Evolutionary conservation across 2,888 invertebrate genomes (phyloP).

Genomic region (Drosophila peninsularis): DNA sequence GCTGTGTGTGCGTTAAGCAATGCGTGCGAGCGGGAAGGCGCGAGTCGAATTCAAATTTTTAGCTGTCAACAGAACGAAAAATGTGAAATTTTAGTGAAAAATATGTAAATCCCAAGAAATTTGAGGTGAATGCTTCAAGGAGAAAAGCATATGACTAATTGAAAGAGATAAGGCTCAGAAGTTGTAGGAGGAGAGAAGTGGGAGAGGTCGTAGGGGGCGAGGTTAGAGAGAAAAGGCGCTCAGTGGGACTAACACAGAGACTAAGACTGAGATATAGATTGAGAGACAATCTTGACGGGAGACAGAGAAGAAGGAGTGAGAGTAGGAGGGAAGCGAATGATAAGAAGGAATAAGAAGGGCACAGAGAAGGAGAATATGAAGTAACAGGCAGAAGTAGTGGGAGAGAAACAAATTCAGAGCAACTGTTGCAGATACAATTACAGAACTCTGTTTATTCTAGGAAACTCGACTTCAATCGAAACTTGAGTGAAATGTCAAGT

Average conservation of each 20-base stretch:
- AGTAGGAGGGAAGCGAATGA: too few relatives aligned
- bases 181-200: accelerated
- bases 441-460: too few relatives aligned
- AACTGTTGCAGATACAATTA: too few relatives aligned
- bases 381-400: too few relatives aligned
- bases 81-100: constrained; percentile 29
- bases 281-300: background rate
- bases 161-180: background rate
- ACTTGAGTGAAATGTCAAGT: too few relatives aligned
- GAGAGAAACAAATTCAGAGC: too few relatives aligned
- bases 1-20: background rate
- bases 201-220: background rate
- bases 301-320: background rate
- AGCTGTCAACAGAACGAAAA: constrained; percentile 28
- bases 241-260: background rate
- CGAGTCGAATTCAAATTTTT: constrained; percentile 27
- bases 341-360: too few relatives aligned
- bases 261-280: background rate
- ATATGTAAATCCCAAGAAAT: constrained; percentile 30
- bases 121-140: constrained; percentile 30
- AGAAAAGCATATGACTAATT: constrained; percentile 13
- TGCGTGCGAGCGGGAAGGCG: background rate
- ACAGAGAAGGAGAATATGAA: too few relatives aligned
- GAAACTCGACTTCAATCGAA: too few relatives aligned
- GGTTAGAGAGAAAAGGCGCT: background rate